A percentile compares a stretch with the other conserved stretches of the same genome.
Evolutionary conservation across 2,113 vertebrate species (phyloP).

Genomic region (Sisor rabdophorus): DNA sequence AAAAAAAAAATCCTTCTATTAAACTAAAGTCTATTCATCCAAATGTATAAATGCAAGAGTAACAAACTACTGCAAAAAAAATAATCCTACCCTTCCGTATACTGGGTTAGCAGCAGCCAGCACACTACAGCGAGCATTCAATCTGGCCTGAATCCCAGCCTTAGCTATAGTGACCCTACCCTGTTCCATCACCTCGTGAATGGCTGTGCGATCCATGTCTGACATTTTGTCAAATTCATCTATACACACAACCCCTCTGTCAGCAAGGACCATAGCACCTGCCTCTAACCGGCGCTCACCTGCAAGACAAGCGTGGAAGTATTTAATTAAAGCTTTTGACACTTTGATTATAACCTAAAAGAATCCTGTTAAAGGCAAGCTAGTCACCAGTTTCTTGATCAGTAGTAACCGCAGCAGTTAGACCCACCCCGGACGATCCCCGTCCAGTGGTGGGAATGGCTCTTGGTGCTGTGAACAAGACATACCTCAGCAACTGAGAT

Average conservation of each 20-base stretch:
- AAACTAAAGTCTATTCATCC: background rate
- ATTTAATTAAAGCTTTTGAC: background rate
- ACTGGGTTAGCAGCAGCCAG: conserved; percentile 61
- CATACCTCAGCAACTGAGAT: conserved; percentile 64
- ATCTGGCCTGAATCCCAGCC: conserved; percentile 59
- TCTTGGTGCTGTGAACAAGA: conserved; percentile 63
- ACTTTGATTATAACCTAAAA: background rate
- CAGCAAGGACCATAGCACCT: conserved; percentile 53
- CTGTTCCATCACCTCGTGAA: conserved; percentile 60
- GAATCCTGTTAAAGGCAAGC: background rate
- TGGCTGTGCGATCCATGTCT: conserved; percentile 51
- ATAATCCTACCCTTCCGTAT: conserved; percentile 50
- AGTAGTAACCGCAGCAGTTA: conserved; percentile 67
- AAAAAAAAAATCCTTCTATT: background rate
- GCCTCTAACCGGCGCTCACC: conserved; percentile 45
- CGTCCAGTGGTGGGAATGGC: conserved; percentile 62
- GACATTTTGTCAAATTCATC: conserved; percentile 64
- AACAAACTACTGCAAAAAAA: background rate
- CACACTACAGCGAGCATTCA: conserved; percentile 64
- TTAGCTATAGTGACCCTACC: conserved; percentile 61
- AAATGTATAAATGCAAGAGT: background rate
- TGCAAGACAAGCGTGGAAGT: background rate
- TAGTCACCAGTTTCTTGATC: conserved; percentile 64
- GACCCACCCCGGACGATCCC: conserved; percentile 63
- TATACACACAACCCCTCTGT: conserved; percentile 50